phyloP scores from a whole-genome alignment of 2,888 invertebrate genomes.

The Lithodes maja region DNA sequence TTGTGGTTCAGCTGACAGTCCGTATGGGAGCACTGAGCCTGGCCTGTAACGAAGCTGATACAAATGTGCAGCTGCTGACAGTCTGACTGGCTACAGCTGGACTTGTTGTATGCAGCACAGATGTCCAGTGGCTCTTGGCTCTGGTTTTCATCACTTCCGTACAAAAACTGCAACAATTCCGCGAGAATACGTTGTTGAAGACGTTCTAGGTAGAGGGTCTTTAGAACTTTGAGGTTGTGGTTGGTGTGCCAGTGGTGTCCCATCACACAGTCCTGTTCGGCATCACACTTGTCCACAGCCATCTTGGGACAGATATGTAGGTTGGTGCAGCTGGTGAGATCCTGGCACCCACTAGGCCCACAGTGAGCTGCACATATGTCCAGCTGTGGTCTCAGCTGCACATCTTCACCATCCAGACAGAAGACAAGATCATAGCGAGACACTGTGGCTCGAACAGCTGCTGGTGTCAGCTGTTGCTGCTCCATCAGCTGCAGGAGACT shows the following conservation, averaged over 20 bases:
- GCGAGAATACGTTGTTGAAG: slow-evolving; percentile 1
- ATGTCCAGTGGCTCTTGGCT: slow-evolving; percentile 12
- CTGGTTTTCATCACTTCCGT: background rate
- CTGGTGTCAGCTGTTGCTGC: slow-evolving; percentile 8
- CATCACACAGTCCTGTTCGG: slow-evolving; percentile 21
- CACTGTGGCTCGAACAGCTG: background rate
- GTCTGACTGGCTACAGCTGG: background rate
- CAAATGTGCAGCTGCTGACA: slow-evolving; percentile 55
- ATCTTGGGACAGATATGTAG: slow-evolving; percentile 51
- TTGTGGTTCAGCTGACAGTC: slow-evolving; percentile 50
- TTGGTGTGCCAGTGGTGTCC: slow-evolving; percentile 57
- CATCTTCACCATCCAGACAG: slow-evolving; percentile 10
- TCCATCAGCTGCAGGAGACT: slow-evolving; percentile 49
- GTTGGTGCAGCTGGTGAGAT: background rate
- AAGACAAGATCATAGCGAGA: background rate
- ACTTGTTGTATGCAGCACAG: slow-evolving; percentile 45
- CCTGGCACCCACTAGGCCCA: slow-evolving; percentile 21
- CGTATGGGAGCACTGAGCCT: slow-evolving; percentile 20
- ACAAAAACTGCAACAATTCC: background rate
- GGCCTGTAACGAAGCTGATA: slow-evolving; percentile 29
- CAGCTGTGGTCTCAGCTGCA: slow-evolving; percentile 29
- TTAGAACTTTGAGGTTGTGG: slow-evolving; percentile 48
- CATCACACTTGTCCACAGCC: slow-evolving; percentile 10
- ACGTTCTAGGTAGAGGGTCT: slow-evolving; percentile 19
- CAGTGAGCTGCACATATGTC: slow-evolving; percentile 28